Base-by-base conservation (phyloP, 2,797 vertebrate genomes). In the Cyclura pinguis region DNA sequence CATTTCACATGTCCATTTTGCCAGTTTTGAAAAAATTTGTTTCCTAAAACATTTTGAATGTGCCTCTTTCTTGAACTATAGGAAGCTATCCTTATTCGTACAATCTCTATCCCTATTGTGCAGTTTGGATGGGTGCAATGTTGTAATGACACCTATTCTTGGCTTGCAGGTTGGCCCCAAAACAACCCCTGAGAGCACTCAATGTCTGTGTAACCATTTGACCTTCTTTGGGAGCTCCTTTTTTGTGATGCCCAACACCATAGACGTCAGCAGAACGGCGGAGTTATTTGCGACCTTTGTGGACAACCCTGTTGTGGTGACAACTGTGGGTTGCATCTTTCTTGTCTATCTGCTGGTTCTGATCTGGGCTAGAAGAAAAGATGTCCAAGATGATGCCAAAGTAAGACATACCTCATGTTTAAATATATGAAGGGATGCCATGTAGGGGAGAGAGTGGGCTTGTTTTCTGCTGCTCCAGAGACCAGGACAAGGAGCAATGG, bases 151-250 rank as follows among this genome's bases (percentile, higher is more conserved):
- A 12, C 62, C 7, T 1, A 6, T 90, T 89, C 84, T 88, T 90
- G 82, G 18, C 80, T 93, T 92, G 77, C 95, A 99, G 99, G 98
- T 99, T 5, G 99, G 99, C n/a, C 98, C 98, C 0, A 96, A 96
- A 94, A 99, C 98, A 88, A 98, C 96, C 1, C 94, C 92, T 81
- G 94, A 91, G 80, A 97, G 97, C 83, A 98, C 97, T 1, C 99
- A 99, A 93, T 99, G 99, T 94, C 97, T 99, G 85, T 99, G 99
- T 95, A 98, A 98, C 95, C 99, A 99, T 93, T 96, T 99, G 91
- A 99, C 99, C 12, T 98, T 99, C 95, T 99, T 99, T 16, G 98
- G 98, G 91, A 99, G 98, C 96, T 98, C 98, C 0, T 98, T 99
- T 96, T 98, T 99, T 50, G 96, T 99, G 92, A 97, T 98, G 97